Evolutionary conservation across 1,140 invertebrate species (phyloP), one percentile per base, ranked within the genome.

Genomic region (Drosophila murphyi): DNA sequence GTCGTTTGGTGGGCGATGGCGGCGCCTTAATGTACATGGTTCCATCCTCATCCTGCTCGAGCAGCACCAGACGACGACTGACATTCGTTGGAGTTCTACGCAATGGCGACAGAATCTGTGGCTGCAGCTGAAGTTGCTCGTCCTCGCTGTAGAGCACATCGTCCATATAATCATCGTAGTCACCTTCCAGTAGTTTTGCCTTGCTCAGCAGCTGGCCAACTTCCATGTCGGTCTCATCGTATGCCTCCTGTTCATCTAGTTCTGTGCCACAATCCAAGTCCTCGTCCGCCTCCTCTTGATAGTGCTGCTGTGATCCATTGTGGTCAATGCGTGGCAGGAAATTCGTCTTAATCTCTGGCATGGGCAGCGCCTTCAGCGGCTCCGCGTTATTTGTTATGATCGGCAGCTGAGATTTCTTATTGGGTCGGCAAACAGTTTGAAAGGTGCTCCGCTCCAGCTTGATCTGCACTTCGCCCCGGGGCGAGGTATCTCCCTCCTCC

Each of bases 1-100:
- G 31, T n/a, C 34, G 37, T 43, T 31, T 59, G 2, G 10, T 61
- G 8, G 76, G 39, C 0, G 76, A 61, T 2, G 39, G 10, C 20
- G 50, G 31, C 0, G 69, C 56, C 52, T 82, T 82, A 7, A 83
- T 80, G n/a, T 83, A 88, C 62, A 78, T 68, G 34, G 63, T 67
- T 3, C 63, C 73, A 8, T 72, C 52, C 32, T 80, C 85, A 34
- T 78, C 56, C 51, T 77, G 63, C 12, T 80, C 80, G 1, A 77
- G 69, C 1, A 78, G 0, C 12, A 82, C 65, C 43, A 80, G 32
- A 12, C 67, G 80, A 4, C 80, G 55, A 28, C 62, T 87, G 1
- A 72, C 39, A 32, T 54, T 79, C 28, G 61, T 35, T 28, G 54
- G 39, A 6, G 69, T 72, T 5, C 56, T 67, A 3, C 32, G 43